Base-by-base conservation (phyloP, 2,797 vertebrate species). In the Netta rufina region DNA sequence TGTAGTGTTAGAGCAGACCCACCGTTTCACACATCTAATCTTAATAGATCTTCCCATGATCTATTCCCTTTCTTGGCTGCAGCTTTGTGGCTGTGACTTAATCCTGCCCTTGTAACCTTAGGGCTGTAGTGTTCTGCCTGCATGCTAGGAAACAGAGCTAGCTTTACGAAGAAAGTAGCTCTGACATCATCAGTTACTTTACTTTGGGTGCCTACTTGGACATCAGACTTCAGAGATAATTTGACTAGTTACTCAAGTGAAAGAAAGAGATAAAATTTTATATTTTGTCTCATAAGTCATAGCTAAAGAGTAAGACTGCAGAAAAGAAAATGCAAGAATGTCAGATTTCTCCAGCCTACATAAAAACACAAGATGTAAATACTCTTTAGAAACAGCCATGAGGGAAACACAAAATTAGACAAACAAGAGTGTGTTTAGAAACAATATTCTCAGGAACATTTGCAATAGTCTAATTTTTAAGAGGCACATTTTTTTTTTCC, bases 11-110 rank as follows among this genome's bases (percentile, higher is more conserved):
- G 28, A 41, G 28, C 25, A 70, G 70, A 38, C 2, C 5, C 20
- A 33, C 1, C 0, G 0, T 33, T n/a, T 8, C 38, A 8, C 0
- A 0, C 4, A 11, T 4, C 5, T 24, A 41, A 12, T 18, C 22
- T 43, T 4, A 1, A 0, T 11, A 45, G 43, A 30, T 41, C 27
- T 5, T 49, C 19, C 58, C 20, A 10, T 32, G 20, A 20, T 64
- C n/a, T 57, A 0, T n/a, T 47, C 30, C 9, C 13, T 4, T n/a
- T 51, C 36, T n/a, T n/a, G n/a, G 8, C 25, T 39, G 36, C 14
- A 71, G 33, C 24, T 41, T 6, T 30, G 30, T 1, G 4, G 20
- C 61, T 36, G 2, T 12, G n/a, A 25, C 4, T 22, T 47, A 53
- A 5, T 27, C 30, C 20, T 16, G 16, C 9, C 39, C 13, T 13